Conservation (phyloP, 2,113 vertebrate species). For the Neogobius melanostomus region DNA sequence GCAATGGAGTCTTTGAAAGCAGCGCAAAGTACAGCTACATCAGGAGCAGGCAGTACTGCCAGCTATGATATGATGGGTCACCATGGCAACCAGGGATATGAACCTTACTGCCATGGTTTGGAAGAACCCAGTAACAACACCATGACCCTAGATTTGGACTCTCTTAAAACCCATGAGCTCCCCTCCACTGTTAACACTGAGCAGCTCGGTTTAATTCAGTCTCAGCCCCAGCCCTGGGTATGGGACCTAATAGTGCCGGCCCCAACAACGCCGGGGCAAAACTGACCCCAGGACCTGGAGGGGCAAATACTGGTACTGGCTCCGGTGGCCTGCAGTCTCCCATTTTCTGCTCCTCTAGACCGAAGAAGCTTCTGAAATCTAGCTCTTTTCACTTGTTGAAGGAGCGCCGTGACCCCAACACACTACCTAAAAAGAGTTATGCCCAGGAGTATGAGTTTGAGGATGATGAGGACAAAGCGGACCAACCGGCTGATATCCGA, state of each 20-base stretch:
- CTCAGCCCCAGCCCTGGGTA: conserved; percentile 74
- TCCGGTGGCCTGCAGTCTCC: conserved; percentile 82
- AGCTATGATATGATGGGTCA: conserved; percentile 83
- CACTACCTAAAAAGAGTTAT: conserved; percentile 89
- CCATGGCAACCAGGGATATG: conserved; percentile 80
- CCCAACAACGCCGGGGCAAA: conserved; percentile 71
- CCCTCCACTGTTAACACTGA: conserved; percentile 93
- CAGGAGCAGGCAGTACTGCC: conserved; percentile 59
- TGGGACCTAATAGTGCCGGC: conserved; percentile 65
- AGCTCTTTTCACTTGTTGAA: conserved; percentile 91
- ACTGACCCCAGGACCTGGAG: conserved; percentile 62
- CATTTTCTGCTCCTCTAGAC: conserved; percentile 91
- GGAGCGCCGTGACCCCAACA: conserved; percentile 86
- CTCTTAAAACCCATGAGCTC: conserved; percentile 85
- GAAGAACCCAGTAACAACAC: conserved; percentile 73
- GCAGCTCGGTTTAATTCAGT: conserved; percentile 90
- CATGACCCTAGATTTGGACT: conserved; percentile 84
- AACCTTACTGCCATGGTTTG: conserved; percentile 76
- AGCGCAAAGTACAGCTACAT: conserved; percentile 56
- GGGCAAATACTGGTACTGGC: conserved; percentile 49
- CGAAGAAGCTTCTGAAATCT: conserved; percentile 91
- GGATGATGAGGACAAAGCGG: conserved; percentile 90
- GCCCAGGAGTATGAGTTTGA: conserved; percentile 95
- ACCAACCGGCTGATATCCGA: conserved; percentile 90
- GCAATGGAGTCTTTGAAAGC: conserved; percentile 71